Evolutionary conservation across 2,888 invertebrate species (phyloP), one percentile per base, ranked within the genome.

Genomic region (Agrochola litura): DNA sequence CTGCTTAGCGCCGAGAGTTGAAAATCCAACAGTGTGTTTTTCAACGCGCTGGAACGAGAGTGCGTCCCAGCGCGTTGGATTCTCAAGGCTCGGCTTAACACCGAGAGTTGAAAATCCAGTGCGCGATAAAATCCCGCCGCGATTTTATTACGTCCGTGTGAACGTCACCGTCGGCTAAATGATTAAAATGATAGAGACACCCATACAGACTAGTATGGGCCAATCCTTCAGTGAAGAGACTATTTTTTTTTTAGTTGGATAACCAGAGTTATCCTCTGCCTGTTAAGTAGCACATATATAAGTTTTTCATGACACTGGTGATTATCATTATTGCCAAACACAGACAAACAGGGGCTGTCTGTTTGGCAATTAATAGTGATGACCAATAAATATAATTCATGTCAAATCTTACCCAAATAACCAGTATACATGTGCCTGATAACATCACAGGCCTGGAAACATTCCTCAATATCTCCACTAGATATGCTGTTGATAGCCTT

Each of bases 401-500:
- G 67, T 64, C 49, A 75, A 41, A 81, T 46, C 94, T 91, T 87
- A 97, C 98, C 97, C 85, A 98, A 93, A 90, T 97, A 98, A 14
- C 97, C 97, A 68, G 97, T 97, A 87, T 97, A 97, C 90, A 98
- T 97, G 54, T 97, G 93, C 89, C 98, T 97, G n/a, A 99, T 97
- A 87, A 98, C 97, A 78, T 97, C 97, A 90, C 98, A 98, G 2
- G 97, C 97, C 74, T 97, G 97, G 90, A 97, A 97, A 91, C 98
- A 98, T 63, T 97, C 97, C 5, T 97, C 97, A 19, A 97, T 97
- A 85, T 98, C 98, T 0, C 98, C 99, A 79, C 97, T 97, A 0
- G 98, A 98, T 76, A 99, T 97, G 88, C 98, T 98, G 91, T 98
- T 98, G 9, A 99, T 98, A 73, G 99, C 98, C 86, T 98, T 97